Evolutionary conservation across 1,140 invertebrate species (phyloP), one percentile per base, ranked within the genome.

Genomic region (Anagrus nilaparvatae): DNA sequence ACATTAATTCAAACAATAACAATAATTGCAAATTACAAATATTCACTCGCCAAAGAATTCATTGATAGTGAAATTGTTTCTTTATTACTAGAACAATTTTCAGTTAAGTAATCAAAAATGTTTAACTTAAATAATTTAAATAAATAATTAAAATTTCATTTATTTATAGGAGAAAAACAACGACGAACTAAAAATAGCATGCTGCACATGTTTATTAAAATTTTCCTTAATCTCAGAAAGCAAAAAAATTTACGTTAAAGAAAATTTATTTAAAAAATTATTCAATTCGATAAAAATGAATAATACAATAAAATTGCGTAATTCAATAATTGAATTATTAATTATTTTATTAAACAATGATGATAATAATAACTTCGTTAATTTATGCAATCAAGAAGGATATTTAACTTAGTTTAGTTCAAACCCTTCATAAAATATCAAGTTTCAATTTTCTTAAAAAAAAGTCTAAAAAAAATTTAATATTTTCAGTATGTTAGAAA

Each of bases 401-500:
- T 58, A 51, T 23, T 49, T 66, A 3, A 23, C 53, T 24, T 58
- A 56, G 63, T n/a, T n/a, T n/a, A n/a, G n/a, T n/a, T n/a, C n/a
- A n/a, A n/a, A n/a, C n/a, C n/a, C n/a, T n/a, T n/a, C n/a, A n/a
- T n/a, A n/a, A n/a, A n/a, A n/a, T n/a, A n/a, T n/a, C n/a, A n/a
- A n/a, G n/a, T n/a, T n/a, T n/a, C n/a, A n/a, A n/a, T n/a, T n/a
- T n/a, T n/a, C n/a, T n/a, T n/a, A n/a, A n/a, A n/a, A n/a, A n/a
- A n/a, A n/a, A n/a, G n/a, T n/a, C n/a, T n/a, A n/a, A n/a, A 14
- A 23, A 13, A 18, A 32, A 33, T 36, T 41, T 12, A 12, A 6
- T 23, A 20, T 44, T 42, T 45, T 23, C 48, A 75, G 73, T 40
- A 71, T 76, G 70, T 54, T 74, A 10, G 61, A 69, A 21, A 69